Conservation (phyloP, 2,113 vertebrate species). For the Pterophyllum scalare region DNA sequence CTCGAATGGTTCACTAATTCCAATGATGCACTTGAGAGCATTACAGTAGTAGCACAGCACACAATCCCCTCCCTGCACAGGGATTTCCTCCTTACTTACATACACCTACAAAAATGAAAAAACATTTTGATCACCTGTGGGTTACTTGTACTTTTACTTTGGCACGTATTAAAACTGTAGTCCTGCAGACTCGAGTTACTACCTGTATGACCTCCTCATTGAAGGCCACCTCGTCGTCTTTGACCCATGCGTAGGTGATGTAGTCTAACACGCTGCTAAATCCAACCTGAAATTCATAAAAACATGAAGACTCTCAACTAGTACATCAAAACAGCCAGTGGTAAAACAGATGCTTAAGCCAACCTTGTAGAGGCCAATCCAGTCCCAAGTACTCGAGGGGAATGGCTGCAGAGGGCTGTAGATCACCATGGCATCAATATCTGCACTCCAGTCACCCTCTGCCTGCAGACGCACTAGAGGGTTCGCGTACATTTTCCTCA, state of each 20-base stretch:
- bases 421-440: slow-evolving; percentile 83
- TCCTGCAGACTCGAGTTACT: background rate
- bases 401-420: slow-evolving; percentile 84
- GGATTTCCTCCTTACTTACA: slow-evolving; percentile 87
- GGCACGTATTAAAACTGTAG: background rate
- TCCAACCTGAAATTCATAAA: slow-evolving; percentile 82
- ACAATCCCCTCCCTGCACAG: slow-evolving; percentile 85
- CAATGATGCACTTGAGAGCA: slow-evolving; percentile 86
- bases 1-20: slow-evolving; percentile 90
- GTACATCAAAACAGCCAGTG: background rate
- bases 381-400: slow-evolving; percentile 92
- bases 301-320: background rate
- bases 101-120: slow-evolving; percentile 83
- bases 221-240: slow-evolving; percentile 87
- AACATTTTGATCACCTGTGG: background rate
- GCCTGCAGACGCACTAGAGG: slow-evolving; percentile 84
- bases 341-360: background rate
- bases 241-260: slow-evolving; percentile 92
- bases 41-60: slow-evolving; percentile 92
- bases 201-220: slow-evolving; percentile 84
- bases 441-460: slow-evolving; percentile 87
- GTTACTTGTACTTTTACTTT: background rate
- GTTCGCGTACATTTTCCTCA: slow-evolving; percentile 81
- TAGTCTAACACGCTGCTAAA: slow-evolving; percentile 89
- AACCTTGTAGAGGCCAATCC: slow-evolving; percentile 96